These are phyloP conservation scores for Tiliqua scincoides DNA, from an alignment of 2,113 vertebrate genomes.

Conservation along the genomic window DNA sequence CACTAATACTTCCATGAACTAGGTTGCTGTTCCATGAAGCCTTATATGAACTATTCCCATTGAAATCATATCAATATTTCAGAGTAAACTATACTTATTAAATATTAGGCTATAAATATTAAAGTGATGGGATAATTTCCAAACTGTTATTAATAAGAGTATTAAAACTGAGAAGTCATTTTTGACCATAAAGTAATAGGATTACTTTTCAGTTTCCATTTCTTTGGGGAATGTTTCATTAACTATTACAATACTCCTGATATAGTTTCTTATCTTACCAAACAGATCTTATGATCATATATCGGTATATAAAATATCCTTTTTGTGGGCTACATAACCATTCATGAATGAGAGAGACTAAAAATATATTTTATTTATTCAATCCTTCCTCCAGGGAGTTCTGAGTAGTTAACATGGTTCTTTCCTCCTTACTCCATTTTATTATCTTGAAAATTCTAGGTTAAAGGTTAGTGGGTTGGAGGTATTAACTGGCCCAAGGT, in stretches of 20 bases:
- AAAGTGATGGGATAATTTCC: not conserved
- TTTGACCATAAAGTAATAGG: not conserved
- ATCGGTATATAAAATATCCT: not conserved
- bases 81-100: no score
- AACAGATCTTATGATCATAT: not conserved
- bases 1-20: not conserved
- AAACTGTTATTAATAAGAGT: no score
- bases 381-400: no score
- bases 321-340: not conserved
- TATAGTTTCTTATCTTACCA: not conserved
- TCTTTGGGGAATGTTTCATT: not conserved
- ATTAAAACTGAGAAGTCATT: no score
- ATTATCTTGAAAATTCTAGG: no score
- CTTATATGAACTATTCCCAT: not conserved
- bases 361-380: no score
- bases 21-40: not conserved
- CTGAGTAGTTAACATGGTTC: no score
- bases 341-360: not conserved
- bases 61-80: not conserved
- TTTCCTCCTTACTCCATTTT: no score
- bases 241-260: not conserved
- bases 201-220: not conserved
- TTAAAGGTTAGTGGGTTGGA: no score
- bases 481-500: no score
- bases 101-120: not conserved